These are phyloP conservation scores for Callorhinus ursinus DNA, from an alignment of 2,113 vertebrate species.

Conservation along the genomic window DNA sequence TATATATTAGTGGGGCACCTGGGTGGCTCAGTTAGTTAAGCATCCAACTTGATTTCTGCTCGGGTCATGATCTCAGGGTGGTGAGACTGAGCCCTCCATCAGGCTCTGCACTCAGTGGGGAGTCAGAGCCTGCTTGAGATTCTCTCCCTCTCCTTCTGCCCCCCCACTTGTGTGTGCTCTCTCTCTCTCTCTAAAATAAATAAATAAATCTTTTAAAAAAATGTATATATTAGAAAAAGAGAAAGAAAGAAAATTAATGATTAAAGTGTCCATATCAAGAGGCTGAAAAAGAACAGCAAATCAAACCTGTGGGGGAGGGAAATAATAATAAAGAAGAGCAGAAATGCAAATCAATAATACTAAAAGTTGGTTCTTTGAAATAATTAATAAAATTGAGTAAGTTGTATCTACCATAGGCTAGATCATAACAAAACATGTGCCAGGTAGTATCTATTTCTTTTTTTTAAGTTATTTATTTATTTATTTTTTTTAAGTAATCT, in stretches of 20 bases:
- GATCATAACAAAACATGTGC: not conserved
- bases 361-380: constrained; percentile 2
- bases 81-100: not conserved
- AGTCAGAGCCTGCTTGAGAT: not conserved
- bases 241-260: not conserved
- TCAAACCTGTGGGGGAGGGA: not conserved
- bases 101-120: not conserved
- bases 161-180: not conserved
- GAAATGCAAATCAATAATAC: not conserved
- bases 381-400: not conserved
- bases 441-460: not conserved
- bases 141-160: not conserved
- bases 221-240: not conserved
- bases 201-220: not conserved
- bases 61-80: not conserved
- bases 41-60: not conserved
- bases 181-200: too few species aligned
- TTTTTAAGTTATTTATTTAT: not conserved
- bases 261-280: not conserved
- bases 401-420: not conserved
- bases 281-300: not conserved
- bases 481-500: not conserved
- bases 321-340: not conserved
- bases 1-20: not conserved
- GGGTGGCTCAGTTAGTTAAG: not conserved